These are phyloP conservation scores for Oxytorus armatus DNA, from an alignment of 2,888 invertebrate genomes.

Conservation along the genomic window DNA sequence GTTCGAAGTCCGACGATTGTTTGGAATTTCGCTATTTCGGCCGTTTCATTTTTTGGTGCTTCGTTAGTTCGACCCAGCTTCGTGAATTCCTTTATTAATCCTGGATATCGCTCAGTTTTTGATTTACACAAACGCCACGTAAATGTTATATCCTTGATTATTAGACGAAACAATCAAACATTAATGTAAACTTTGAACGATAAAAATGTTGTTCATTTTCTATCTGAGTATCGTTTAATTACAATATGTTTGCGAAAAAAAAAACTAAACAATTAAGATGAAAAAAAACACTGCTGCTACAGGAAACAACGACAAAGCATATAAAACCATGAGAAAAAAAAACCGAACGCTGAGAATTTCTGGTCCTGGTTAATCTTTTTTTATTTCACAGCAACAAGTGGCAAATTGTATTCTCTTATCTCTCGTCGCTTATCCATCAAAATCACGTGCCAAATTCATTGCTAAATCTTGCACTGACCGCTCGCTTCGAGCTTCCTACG, in stretches of 20 bases:
- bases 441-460: slow-evolving; percentile 47
- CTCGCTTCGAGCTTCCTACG: slow-evolving; percentile 3
- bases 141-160: no score
- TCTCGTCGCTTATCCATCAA: slow-evolving; percentile 34
- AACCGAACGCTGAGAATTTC: background rate
- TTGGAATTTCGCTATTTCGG: background rate
- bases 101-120: background rate
- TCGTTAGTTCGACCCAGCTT: no score
- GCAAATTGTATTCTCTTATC: slow-evolving; percentile 15
- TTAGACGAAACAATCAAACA: no score
- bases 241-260: no score
- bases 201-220: background rate
- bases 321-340: background rate
- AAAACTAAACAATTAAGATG: no score
- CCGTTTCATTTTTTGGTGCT: no score
- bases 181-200: no score
- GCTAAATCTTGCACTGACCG: slow-evolving; percentile 26
- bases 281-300: no score
- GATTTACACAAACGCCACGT: background rate
- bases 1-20: no score
- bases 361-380: background rate
- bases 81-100: no score
- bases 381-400: slow-evolving; percentile 53
- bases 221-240: no score
- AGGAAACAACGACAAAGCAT: no score